Evolutionary conservation across 2,888 invertebrate genomes (phyloP).

Genomic region (Trachelus stipa): DNA sequence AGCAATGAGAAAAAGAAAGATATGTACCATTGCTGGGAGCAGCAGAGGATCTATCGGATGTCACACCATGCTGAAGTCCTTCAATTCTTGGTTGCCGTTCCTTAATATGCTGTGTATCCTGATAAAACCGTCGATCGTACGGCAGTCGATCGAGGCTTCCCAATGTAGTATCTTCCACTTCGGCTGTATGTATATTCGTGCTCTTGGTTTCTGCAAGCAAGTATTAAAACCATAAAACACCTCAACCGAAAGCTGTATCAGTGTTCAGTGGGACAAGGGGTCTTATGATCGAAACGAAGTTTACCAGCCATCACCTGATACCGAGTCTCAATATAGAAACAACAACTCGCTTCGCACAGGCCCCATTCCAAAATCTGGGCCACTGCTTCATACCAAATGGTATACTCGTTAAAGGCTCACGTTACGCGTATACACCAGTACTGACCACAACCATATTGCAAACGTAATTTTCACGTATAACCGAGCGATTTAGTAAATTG

Average conservation of each 20-base stretch:
- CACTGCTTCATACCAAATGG: not conserved
- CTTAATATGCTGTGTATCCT: constrained; percentile 24
- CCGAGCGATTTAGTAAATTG: not conserved
- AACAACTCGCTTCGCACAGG: not conserved
- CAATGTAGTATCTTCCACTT: constrained; percentile 23
- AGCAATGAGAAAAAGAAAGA: not conserved
- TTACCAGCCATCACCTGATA: not conserved
- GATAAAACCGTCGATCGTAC: constrained; percentile 30
- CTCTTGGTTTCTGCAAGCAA: constrained; percentile 39
- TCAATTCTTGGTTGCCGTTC: constrained; percentile 29
- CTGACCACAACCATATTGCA: not conserved
- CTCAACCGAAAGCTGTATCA: not conserved
- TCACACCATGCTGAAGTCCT: constrained; percentile 51
- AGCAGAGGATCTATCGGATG: constrained; percentile 36
- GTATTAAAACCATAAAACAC: constrained; percentile 15
- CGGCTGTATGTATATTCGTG: constrained; percentile 25
- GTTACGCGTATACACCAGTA: not conserved
- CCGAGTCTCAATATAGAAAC: not conserved
- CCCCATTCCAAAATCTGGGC: not conserved
- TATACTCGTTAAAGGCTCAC: not conserved
- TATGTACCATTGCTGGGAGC: constrained; percentile 52
- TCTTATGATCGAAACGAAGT: not conserved
- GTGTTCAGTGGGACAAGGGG: not conserved
- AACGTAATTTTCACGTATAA: not conserved
- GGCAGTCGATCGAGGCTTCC: constrained; percentile 24